Base-by-base conservation (phyloP, 2,888 invertebrate species). In the Ctenicera cuprea region DNA sequence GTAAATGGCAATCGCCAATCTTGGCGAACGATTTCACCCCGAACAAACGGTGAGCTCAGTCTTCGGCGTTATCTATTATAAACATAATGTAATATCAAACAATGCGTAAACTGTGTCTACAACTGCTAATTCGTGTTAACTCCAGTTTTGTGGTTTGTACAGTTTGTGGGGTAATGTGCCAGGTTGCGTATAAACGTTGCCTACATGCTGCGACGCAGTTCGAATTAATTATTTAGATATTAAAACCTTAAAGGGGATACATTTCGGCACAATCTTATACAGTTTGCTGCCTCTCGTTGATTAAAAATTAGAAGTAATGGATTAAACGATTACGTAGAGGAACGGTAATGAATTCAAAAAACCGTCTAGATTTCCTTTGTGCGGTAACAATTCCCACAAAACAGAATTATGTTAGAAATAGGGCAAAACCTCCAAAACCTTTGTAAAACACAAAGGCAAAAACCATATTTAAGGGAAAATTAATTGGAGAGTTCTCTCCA, bases 61-160 rank as follows among this genome's bases (percentile, higher is more conserved):
- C 38, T 16, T 18, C 48, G 0, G 0, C 26, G 54, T 54, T 30
- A 26, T 54, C 30, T 30, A 30, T 59, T 71, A 66, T 20, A 48
- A 65, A 61, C 66, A 59, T 43, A 66, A 66, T 38, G 62, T 52
- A 67, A 67, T 67, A 57, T 54, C 50, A 62, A 67, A 62, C 67
- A 72, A 41, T 62, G 62, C 61, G 54, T 64, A 43, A 65, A 70
- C 61, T 48, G 65, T 69, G 69, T 48, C 41, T 71, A 74, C 74
- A 67, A 54, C 54, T 74, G 57, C 67, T 71, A 74, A 71, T 74
- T 71, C 66, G 50, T 74, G 74, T 67, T 71, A 67, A 71, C 67
- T 67, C 67, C 41, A 63, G 67, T 74, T 75, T 71, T 64, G 74
- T 59, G 74, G 71, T 67, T 69, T 74, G 71, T 66, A 57, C 45